phyloP scores from a whole-genome alignment of 2,797 vertebrate species.

The Brachymystax lenok region DNA sequence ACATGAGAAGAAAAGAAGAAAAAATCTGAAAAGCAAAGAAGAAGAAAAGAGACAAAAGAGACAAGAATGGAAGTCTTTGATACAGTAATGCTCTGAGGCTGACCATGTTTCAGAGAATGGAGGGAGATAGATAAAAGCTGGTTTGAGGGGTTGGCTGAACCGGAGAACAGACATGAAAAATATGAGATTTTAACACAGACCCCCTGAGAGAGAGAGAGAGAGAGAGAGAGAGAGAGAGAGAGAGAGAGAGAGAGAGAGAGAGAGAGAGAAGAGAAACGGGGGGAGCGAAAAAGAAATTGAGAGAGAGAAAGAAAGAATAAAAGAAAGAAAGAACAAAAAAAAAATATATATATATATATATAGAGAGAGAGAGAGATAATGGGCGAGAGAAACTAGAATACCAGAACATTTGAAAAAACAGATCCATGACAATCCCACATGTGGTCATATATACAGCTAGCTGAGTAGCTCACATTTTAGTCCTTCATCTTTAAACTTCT shows the following conservation, averaged over 20 bases:
- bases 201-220: conserved; percentile 34
- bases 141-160: conserved; percentile 48
- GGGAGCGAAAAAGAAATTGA: conserved; percentile 1
- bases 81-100: conserved; percentile 61
- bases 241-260: background rate
- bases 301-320: conserved; percentile 1
- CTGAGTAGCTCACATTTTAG: background rate
- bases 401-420: too few relatives aligned
- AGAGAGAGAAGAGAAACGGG: background rate
- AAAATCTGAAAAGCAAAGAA: background rate
- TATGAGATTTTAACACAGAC: conserved; percentile 56
- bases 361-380: background rate
- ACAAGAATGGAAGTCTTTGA: conserved; percentile 49
- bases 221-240: conserved; percentile 6
- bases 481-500: conserved; percentile 23
- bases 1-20: background rate
- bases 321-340: background rate
- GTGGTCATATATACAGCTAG: too few relatives aligned
- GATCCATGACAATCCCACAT: too few relatives aligned
- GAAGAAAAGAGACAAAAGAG: conserved; percentile 34
- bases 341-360: too few relatives aligned
- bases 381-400: too few relatives aligned
- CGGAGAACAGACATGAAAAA: conserved; percentile 67
- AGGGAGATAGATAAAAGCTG: conserved; percentile 37
- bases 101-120: conserved; percentile 54